Evolutionary conservation across 2,113 vertebrate genomes (phyloP).

Genomic region (Phoxinus phoxinus): DNA sequence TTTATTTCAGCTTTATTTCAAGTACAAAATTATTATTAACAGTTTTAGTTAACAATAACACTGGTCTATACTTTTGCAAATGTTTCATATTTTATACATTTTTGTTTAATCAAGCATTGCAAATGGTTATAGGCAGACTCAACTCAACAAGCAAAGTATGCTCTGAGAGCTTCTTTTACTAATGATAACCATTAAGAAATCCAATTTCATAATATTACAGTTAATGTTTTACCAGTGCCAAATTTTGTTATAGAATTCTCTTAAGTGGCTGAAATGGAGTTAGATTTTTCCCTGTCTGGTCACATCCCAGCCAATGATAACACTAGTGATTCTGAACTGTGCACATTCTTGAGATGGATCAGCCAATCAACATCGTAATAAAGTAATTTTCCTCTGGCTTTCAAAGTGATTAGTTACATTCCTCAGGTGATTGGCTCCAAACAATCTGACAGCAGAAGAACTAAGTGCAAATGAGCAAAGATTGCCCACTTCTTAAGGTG

Average conservation of each 20-base stretch:
- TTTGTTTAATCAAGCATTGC: neutral
- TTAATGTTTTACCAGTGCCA: neutral
- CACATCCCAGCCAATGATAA: conserved; percentile 16
- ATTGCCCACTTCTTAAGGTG: neutral
- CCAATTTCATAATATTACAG: neutral
- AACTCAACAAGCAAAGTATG: neutral
- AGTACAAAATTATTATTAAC: too few relatives aligned
- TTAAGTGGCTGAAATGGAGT: neutral
- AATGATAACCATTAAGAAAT: neutral
- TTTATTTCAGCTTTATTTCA: too few relatives aligned
- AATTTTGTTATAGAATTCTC: neutral
- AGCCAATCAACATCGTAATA: neutral
- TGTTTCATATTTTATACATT: too few relatives aligned
- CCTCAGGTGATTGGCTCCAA: neutral
- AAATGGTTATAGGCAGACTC: neutral
- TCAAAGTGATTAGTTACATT: neutral
- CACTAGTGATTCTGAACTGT: neutral
- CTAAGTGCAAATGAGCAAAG: neutral
- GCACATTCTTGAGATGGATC: neutral
- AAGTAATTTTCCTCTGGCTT: neutral
- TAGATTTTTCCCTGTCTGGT: neutral
- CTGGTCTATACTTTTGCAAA: too few relatives aligned
- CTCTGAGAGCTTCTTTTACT: neutral
- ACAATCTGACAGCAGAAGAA: neutral
- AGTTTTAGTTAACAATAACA: too few relatives aligned